A percentile compares a stretch with the other conserved stretches of the same genome.
phyloP scores from a whole-genome alignment of 2,888 invertebrate genomes.

The Germaria angustata region DNA sequence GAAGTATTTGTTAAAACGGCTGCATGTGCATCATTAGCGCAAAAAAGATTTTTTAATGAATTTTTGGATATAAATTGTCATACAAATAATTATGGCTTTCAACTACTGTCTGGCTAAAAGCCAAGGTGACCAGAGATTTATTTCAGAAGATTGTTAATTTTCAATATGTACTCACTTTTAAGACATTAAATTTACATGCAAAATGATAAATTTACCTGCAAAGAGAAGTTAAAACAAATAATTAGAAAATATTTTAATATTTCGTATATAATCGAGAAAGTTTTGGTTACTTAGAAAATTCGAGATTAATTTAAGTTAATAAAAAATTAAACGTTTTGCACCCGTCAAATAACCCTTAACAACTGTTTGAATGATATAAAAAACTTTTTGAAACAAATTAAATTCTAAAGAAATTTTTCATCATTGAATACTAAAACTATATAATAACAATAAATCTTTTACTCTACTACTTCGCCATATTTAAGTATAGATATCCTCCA shows the following conservation, averaged over 20 bases:
- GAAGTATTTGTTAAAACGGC: constrained; percentile 1
- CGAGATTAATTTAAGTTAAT: constrained; percentile 21
- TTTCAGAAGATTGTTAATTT: background rate
- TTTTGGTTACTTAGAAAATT: background rate
- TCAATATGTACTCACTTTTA: background rate
- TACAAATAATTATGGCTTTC: constrained; percentile 46
- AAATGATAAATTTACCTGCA: constrained; percentile 32
- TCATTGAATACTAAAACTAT: constrained; percentile 64
- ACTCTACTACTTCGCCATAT: constrained; percentile 46
- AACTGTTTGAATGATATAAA: constrained; percentile 73
- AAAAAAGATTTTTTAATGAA: background rate
- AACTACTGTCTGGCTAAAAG: constrained; percentile 44
- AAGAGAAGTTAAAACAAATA: background rate
- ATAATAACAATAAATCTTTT: constrained; percentile 60
- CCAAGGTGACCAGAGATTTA: constrained; percentile 35
- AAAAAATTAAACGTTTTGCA: constrained; percentile 71
- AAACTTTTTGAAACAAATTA: constrained; percentile 38
- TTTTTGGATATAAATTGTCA: constrained; percentile 48
- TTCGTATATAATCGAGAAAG: background rate
- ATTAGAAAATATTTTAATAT: background rate
- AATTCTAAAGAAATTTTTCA: constrained; percentile 64
- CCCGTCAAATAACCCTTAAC: constrained; percentile 80
- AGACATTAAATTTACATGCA: background rate
- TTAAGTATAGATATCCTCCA: constrained; percentile 55
- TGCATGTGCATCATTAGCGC: constrained; percentile 60